These are phyloP conservation scores for Fulmarus glacialis DNA, from an alignment of 2,113 vertebrate genomes.

Conservation along the genomic window DNA sequence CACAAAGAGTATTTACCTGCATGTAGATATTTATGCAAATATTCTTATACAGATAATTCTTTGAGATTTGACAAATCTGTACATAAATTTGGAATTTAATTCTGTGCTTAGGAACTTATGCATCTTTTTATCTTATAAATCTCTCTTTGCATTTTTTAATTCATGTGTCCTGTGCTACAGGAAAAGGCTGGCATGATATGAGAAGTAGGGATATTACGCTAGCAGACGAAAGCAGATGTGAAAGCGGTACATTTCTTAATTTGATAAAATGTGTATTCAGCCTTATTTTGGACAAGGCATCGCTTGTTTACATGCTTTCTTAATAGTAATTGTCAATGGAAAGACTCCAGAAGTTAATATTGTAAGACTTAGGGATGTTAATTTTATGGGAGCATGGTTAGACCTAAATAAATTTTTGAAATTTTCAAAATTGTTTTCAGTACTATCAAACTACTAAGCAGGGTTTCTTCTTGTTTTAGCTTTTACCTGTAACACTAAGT, in stretches of 20 bases:
- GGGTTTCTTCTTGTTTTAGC: neutral
- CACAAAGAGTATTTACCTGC: neutral
- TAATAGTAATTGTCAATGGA: neutral
- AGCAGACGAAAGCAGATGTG: neutral
- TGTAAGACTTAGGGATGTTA: neutral
- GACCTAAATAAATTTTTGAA: neutral
- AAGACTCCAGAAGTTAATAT: neutral
- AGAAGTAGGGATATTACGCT: neutral
- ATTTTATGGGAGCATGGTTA: neutral
- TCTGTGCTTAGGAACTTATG: neutral
- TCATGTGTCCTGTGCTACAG: rapidly evolving
- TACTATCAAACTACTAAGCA: neutral
- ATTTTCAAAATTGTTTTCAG: neutral
- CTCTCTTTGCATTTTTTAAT: neutral
- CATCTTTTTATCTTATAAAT: neutral
- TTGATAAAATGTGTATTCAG: neutral
- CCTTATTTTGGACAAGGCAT: neutral
- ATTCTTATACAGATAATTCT: neutral
- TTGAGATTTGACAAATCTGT: neutral
- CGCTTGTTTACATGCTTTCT: neutral
- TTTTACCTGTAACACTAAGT: neutral
- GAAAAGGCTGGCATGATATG: neutral
- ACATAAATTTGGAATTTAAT: neutral
- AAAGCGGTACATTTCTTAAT: neutral
- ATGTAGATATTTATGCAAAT: neutral